Conservation (phyloP, 2,797 vertebrate genomes). For the Acipenser transmontanus region DNA sequence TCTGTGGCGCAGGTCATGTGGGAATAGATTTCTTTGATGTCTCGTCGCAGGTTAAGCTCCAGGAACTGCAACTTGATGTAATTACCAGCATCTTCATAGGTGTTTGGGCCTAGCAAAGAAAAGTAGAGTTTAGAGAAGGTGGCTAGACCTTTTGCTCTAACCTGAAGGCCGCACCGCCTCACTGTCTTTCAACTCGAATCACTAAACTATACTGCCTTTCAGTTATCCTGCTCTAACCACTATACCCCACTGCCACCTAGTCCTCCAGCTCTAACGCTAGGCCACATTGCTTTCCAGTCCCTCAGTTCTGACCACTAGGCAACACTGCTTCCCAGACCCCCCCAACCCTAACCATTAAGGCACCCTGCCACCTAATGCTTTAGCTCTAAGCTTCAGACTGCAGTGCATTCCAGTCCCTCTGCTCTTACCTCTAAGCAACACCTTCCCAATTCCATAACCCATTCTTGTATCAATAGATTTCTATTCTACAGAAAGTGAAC, state of each 20-base stretch:
- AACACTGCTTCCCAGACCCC: no score
- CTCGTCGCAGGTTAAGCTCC: slow-evolving; percentile 85
- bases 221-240: not conserved
- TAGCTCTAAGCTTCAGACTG: no score
- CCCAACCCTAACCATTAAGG: no score
- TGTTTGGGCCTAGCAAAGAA: slow-evolving; percentile 75
- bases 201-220: not conserved
- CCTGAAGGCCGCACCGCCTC: no score
- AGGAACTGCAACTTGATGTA: slow-evolving; percentile 97
- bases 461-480: not conserved
- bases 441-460: not conserved
- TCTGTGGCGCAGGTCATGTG: slow-evolving; percentile 98
- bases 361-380: no score
- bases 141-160: no score
- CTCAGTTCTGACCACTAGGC: no score
- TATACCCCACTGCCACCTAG: no score
- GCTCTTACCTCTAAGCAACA: not conserved
- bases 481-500: not conserved
- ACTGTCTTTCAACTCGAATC: no score
- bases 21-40: slow-evolving; percentile 93
- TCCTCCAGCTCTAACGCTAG: no score
- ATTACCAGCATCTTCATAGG: slow-evolving; percentile 86
- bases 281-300: no score
- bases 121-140: no score
- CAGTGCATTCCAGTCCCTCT: not conserved